Evolutionary conservation across 2,888 invertebrate species (phyloP).

Genomic region (Oxycera nigricornis): DNA sequence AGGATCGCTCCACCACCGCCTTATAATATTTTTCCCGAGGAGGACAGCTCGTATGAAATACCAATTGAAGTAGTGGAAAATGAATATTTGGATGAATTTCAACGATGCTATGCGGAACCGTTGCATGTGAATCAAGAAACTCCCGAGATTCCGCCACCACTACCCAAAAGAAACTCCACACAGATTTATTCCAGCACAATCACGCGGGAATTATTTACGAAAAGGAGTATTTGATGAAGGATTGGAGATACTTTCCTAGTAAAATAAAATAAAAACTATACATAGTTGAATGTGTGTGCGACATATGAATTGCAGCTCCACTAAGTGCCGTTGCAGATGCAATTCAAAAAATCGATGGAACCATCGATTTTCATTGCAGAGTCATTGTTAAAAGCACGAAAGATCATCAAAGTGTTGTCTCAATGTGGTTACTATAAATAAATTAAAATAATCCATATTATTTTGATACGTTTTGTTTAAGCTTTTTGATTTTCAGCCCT

Average conservation of each 20-base stretch:
- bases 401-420: no score
- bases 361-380: no score
- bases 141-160: slow-evolving; percentile 55
- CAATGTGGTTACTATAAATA: no score
- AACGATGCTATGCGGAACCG: slow-evolving; percentile 46
- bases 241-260: neutral
- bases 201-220: neutral
- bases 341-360: no score
- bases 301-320: no score
- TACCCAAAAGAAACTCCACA: slow-evolving; percentile 56
- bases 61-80: slow-evolving; percentile 36
- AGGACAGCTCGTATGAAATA: slow-evolving; percentile 45
- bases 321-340: no score
- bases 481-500: no score
- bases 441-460: no score
- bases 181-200: slow-evolving; percentile 24
- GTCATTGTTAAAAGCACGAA: no score
- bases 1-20: slow-evolving; percentile 44
- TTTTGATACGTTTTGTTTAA: no score
- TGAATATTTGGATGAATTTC: slow-evolving; percentile 21
- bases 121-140: slow-evolving; percentile 49
- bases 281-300: no score
- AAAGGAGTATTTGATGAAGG: slow-evolving; percentile 30
- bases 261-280: no score
- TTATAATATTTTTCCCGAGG: slow-evolving; percentile 40